Evolutionary conservation across 1,140 invertebrate genomes (phyloP), one percentile per base, ranked within the genome.

Genomic region (Pseudomyrmex cubaensis): DNA sequence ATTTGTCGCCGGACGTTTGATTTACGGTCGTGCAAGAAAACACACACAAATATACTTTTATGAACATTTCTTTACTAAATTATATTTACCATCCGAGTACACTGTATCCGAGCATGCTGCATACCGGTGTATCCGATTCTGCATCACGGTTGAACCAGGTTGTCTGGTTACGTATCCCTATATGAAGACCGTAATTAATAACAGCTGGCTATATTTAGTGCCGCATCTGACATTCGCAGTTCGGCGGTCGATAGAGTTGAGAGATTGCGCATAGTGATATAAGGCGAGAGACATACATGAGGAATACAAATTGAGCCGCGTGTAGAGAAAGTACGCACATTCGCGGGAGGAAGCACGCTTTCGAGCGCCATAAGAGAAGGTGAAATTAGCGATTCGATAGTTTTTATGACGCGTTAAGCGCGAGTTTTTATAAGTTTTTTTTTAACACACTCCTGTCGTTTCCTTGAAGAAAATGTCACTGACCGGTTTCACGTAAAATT

Each of bases 211-310:
- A 72, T 72, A 80, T 72, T 80, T 78, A 78, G 64, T 50, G 22
- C 13, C 74, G 13, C 54, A 50, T 72, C 20, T 66, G 69, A 64
- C 86, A 87, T 84, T 87, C 72, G 35, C 80, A 70, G 76, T 72
- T 80, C 12, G 54, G 22, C 63, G 76, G 76, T 87, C 80, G 64
- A 61, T 66, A 59, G 10, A 59, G 67, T 64, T 87, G 67, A 85
- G 82, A 87, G 84, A 87, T 87, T 83, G 85, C 75, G 50, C 2
- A 67, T 54, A 72, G 73, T 78, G 83, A 87, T 84, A 84, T 78
- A 74, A 78, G 67, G 25, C 64, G 15, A 62, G n/a, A 22, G 48
- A 15, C 25, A 56, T 59, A 80, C 66, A 73, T 69, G 54, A 82
- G 62, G 72, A 87, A 83, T 87, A 87, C 78, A 87, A 83, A 87